Evolutionary conservation across 2,797 vertebrate species (phyloP).

Genomic region (Paedocypris micromegethes): DNA sequence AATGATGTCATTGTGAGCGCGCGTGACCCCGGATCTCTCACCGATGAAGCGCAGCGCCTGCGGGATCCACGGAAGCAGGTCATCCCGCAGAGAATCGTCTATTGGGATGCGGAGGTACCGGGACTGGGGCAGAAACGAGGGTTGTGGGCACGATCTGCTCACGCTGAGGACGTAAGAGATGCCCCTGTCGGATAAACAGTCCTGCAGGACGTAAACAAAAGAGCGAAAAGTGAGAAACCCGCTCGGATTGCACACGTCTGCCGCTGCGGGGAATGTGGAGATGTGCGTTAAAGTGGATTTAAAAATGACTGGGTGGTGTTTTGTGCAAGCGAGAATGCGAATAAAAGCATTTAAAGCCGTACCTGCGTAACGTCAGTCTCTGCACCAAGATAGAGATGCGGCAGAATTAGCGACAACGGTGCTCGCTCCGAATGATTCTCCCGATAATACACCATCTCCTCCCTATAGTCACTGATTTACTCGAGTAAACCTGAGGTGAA

Average conservation of each 20-base stretch:
- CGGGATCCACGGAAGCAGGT: conserved; percentile 73
- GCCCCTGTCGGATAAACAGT: conserved; percentile 59
- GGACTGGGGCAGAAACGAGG: conserved; percentile 65
- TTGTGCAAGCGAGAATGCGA: no score
- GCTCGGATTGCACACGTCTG: no score
- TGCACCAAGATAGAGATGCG: conserved; percentile 70
- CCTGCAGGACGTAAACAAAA: conserved; percentile 47
- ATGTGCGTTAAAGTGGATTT: no score
- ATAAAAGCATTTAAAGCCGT: not conserved
- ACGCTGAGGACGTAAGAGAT: conserved; percentile 72
- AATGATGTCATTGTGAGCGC: conserved; percentile 19
- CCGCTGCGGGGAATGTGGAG: no score
- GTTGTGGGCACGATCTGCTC: conserved; percentile 70
- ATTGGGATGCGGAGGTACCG: conserved; percentile 71
- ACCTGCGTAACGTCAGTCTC: conserved; percentile 73
- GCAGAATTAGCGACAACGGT: conserved; percentile 66
- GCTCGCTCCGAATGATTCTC: conserved; percentile 57
- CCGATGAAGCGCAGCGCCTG: conserved; percentile 71
- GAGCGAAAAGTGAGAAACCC: no score
- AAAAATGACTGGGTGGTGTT: no score
- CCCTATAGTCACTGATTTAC: not conserved
- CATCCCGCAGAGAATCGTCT: conserved; percentile 69
- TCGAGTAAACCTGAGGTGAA: no score
- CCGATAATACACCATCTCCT: conserved; percentile 63
- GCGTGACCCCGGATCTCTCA: conserved; percentile 46